These are phyloP conservation scores for Drosophila quasianomalipes DNA, from an alignment of 2,888 invertebrate species.

Conservation along the genomic window DNA sequence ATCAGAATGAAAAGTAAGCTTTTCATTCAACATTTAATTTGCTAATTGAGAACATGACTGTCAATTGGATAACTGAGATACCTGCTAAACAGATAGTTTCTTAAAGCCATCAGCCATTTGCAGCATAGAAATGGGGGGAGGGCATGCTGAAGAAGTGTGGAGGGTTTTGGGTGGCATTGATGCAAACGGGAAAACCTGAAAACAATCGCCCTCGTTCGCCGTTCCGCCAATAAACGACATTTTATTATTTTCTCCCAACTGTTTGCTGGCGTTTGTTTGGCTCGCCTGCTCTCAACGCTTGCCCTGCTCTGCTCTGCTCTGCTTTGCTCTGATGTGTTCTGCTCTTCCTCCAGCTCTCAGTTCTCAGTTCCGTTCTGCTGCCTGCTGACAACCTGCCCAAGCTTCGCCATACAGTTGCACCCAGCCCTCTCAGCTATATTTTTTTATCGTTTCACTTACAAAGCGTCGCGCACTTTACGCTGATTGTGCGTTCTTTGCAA, in stretches of 20 bases:
- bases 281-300: conserved; percentile 7
- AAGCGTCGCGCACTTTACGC: conserved; percentile 79
- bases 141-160: not conserved
- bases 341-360: conserved; percentile 2
- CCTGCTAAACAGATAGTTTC: conserved; percentile 17
- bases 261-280: conserved; percentile 43
- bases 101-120: not conserved
- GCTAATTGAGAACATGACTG: conserved; percentile 41
- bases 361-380: conserved; percentile 37
- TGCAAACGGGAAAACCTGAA: conserved; percentile 35
- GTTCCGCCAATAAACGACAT: conserved; percentile 75
- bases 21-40: conserved; percentile 37
- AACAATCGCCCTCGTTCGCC: conserved; percentile 51
- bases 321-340: not conserved
- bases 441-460: conserved; percentile 79
- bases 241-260: conserved; percentile 66
- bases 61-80: conserved; percentile 3
- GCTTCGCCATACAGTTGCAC: not conserved
- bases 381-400: conserved; percentile 5
- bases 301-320: not conserved
- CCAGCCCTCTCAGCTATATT: not conserved
- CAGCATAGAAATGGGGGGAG: not conserved
- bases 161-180: not conserved
- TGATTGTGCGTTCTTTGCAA: conserved; percentile 76
- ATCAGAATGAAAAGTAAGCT: conserved; percentile 33